Evolutionary conservation across 2,888 invertebrate species (phyloP).

Genomic region (Adelognathus sp.): DNA sequence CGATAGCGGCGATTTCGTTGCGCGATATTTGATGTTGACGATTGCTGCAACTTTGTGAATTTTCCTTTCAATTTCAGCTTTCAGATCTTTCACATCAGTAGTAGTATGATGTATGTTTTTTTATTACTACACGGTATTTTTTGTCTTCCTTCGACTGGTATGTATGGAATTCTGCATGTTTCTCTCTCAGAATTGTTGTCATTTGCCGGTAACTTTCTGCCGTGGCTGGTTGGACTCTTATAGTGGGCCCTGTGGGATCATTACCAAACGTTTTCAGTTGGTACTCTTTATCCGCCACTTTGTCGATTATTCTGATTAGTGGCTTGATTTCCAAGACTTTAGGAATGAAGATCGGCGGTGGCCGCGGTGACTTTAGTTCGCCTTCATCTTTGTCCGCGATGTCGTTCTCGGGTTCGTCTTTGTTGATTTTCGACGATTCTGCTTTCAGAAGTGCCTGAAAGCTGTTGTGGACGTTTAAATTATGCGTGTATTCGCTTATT

Average conservation of each 20-base stretch:
- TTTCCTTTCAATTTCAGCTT: slow-evolving; percentile 34
- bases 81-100: slow-evolving; percentile 41
- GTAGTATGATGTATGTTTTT: slow-evolving; percentile 45
- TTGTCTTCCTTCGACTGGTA: slow-evolving; percentile 54
- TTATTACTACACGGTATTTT: slow-evolving; percentile 51
- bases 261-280: not conserved
- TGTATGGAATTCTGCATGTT: slow-evolving; percentile 36
- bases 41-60: slow-evolving; percentile 56
- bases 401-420: too few species aligned
- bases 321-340: slow-evolving; percentile 15
- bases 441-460: too few species aligned
- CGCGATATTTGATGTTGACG: slow-evolving; percentile 41
- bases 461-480: too few species aligned
- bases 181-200: slow-evolving; percentile 31
- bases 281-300: not conserved
- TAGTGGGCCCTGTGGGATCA: not conserved
- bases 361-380: too few species aligned
- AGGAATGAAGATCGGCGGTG: slow-evolving; percentile 50
- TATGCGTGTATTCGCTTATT: too few species aligned
- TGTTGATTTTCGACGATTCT: too few species aligned
- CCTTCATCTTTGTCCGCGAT: too few species aligned
- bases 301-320: slow-evolving; percentile 7
- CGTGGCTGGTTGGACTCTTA: slow-evolving; percentile 30
- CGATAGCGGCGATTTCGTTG: slow-evolving; percentile 56
- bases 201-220: slow-evolving; percentile 41